Evolutionary conservation across 2,113 vertebrate species (phyloP), one percentile per base, ranked within the genome.

Genomic region (Athene cunicularia): DNA sequence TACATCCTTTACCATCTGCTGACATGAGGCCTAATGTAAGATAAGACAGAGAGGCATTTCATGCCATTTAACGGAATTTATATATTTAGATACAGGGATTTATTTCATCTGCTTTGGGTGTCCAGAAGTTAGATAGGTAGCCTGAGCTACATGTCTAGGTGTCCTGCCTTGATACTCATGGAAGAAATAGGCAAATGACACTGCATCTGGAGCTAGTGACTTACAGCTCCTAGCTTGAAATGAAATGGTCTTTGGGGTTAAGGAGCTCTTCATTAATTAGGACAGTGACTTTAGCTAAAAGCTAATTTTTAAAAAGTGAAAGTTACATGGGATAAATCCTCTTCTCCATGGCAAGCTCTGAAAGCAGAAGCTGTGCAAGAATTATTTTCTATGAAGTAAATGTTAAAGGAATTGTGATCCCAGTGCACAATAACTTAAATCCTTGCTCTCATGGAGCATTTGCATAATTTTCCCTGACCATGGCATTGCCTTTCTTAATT

Each of bases 131-230:
- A 45, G 64, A 26, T 15, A 55, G 20, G n/a, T 28, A 64, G 41
- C 35, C 24, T 70, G 39, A 83, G 14, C 16, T 28, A 16, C 28
- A 14, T 0, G 0, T 35, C 52, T 30, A 27, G 5, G 11, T 64
- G n/a, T 47, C 12, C 1, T 63, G 32, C 26, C 43, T 87, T 0
- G 0, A 3, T 30, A 55, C 10, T 16, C n/a, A 21, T 39, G 52
- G 12, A 66, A 56, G 47, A 71, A 86, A 63, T 0, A 41, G 12
- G 28, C 43, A 43, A 32, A 49, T 1, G 2, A 21, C 15, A 24
- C 71, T 62, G 21, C 24, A 60, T 75, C 30, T 86, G 49, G 12
- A 76, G 20, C 7, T 66, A 41, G 24, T 26, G 47, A 41, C 19
- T 77, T 62, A 43, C 0, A 2, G 9, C 24, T 81, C 15, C 6